A percentile compares a stretch with the other conserved stretches of the same genome.
These are phyloP conservation scores for Branchellion lobata DNA, from an alignment of 2,888 invertebrate genomes.

Conservation along the genomic window DNA sequence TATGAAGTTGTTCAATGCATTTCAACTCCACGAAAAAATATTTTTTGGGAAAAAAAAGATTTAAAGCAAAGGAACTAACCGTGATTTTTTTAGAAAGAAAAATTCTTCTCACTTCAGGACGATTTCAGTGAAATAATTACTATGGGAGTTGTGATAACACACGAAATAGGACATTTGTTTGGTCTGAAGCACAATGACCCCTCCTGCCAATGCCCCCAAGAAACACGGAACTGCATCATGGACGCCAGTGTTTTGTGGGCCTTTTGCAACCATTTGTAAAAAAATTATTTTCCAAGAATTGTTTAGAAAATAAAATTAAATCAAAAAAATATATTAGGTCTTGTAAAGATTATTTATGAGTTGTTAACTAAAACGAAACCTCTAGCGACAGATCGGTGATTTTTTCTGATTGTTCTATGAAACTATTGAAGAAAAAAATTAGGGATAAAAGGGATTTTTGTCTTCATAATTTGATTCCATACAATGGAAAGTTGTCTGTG, in stretches of 20 bases:
- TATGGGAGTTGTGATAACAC: background rate
- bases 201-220: background rate
- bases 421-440: background rate
- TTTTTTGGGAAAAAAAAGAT: no score
- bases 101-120: background rate
- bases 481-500: background rate
- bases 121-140: background rate
- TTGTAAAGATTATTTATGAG: no score
- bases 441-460: background rate
- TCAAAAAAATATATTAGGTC: background rate
- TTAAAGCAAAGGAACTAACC: no score
- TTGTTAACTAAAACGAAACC: no score
- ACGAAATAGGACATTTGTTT: background rate
- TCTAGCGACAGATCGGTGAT: background rate
- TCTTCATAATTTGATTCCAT: background rate
- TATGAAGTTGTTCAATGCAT: background rate
- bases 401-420: background rate
- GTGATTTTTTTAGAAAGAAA: background rate
- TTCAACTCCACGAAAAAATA: no score
- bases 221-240: background rate
- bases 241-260: background rate
- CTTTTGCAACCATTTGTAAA: no score
- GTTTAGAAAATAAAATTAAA: background rate
- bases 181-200: background rate
- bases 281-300: no score